These are phyloP conservation scores for Hesperia comma DNA, from an alignment of 2,888 invertebrate species.

Conservation along the genomic window DNA sequence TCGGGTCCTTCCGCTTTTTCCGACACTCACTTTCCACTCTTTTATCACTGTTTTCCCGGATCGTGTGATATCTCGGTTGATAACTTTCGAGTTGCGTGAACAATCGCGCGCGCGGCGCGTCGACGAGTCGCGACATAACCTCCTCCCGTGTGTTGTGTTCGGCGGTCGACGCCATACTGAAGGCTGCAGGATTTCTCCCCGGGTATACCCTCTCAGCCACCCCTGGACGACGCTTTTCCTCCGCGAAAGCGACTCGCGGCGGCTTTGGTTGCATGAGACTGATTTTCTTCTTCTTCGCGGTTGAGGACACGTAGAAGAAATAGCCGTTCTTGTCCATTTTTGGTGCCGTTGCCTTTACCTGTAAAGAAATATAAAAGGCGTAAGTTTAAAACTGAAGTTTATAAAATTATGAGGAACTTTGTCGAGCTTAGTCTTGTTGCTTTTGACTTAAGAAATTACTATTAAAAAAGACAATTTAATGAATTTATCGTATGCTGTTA, in stretches of 20 bases:
- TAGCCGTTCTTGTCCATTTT: constrained; percentile 81
- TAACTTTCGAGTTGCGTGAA: constrained; percentile 81
- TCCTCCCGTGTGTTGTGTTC: constrained; percentile 64
- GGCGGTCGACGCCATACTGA: constrained; percentile 68
- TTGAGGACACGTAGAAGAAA: constrained; percentile 75
- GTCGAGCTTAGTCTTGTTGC: too few species aligned
- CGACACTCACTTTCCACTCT: constrained; percentile 77
- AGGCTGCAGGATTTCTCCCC: constrained; percentile 41
- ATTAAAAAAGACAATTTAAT: too few species aligned
- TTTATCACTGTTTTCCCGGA: constrained; percentile 77
- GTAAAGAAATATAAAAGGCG: constrained; percentile 38
- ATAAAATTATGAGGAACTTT: too few species aligned
- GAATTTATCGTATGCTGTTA: too few species aligned
- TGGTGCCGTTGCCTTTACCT: constrained; percentile 78
- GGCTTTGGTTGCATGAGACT: constrained; percentile 79
- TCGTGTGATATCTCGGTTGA: constrained; percentile 79
- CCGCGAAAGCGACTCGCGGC: constrained; percentile 74
- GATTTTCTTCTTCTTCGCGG: constrained; percentile 82
- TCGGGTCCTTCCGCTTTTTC: constrained; percentile 66
- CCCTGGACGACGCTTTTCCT: constrained; percentile 73
- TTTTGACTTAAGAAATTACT: too few species aligned
- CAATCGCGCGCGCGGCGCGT: constrained; percentile 76
- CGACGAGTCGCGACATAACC: constrained; percentile 66
- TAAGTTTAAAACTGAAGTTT: too few species aligned
- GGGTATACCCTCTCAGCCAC: constrained; percentile 62